Conservation (phyloP, 2,113 vertebrate species). For the Apteryx owenii region DNA sequence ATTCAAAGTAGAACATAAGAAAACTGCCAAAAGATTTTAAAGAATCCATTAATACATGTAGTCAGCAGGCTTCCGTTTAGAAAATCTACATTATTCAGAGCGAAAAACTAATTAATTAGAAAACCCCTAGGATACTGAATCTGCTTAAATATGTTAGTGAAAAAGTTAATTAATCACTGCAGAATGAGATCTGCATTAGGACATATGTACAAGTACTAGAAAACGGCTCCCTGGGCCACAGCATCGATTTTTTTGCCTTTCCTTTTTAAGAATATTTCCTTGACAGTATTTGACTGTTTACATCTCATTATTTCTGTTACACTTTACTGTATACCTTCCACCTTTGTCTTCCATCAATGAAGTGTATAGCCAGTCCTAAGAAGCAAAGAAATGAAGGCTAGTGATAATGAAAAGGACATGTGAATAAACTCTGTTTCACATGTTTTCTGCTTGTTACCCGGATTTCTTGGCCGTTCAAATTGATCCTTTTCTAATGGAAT, state of each 20-base stretch:
- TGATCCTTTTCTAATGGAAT: not conserved
- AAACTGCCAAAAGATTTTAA: conserved; percentile 76
- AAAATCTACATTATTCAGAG: conserved; percentile 78
- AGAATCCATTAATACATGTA: conserved; percentile 71
- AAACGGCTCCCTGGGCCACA: not conserved
- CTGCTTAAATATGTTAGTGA: conserved; percentile 76
- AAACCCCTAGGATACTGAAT: conserved; percentile 74
- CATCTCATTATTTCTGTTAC: not conserved
- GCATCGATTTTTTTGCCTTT: not conserved
- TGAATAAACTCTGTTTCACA: not conserved
- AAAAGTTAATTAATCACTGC: conserved; percentile 83
- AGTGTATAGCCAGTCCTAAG: not conserved
- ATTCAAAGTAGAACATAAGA: conserved; percentile 71
- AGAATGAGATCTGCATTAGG: conserved; percentile 66
- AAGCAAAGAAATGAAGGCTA: not conserved
- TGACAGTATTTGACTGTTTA: not conserved
- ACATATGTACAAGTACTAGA: conserved; percentile 13
- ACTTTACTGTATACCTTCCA: not conserved
- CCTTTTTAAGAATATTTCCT: not conserved
- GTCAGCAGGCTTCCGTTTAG: conserved; percentile 74
- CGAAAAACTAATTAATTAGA: conserved; percentile 83
- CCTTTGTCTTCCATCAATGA: not conserved
- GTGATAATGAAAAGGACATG: not conserved
- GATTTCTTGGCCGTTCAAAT: not conserved
- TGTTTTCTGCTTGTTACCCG: not conserved